These are phyloP conservation scores for Magallana ariakensis DNA, from an alignment of 1,140 invertebrate genomes.

Conservation along the genomic window DNA sequence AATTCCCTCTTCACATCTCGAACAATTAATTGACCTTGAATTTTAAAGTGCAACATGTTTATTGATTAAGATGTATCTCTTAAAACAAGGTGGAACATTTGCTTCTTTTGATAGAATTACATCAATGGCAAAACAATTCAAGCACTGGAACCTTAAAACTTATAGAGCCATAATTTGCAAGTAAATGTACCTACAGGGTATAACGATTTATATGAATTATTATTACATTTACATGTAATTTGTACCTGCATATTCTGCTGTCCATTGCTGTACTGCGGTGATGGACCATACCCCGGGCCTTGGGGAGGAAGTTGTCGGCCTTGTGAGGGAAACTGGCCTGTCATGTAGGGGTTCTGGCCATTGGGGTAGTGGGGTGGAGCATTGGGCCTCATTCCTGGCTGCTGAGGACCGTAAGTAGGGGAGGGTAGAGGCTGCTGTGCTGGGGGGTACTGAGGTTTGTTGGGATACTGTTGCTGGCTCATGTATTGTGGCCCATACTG, in stretches of 20 bases:
- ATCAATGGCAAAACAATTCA: no score
- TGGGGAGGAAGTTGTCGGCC: constrained; percentile 50
- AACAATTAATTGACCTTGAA: no score
- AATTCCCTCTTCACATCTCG: no score
- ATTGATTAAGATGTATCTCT: no score
- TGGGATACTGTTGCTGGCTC: constrained; percentile 68
- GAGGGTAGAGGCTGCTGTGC: constrained; percentile 77
- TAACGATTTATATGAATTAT: no score
- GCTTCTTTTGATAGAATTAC: no score
- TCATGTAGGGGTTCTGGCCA: constrained; percentile 73
- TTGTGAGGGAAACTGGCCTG: constrained; percentile 64
- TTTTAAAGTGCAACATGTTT: no score
- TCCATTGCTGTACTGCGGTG: constrained; percentile 58
- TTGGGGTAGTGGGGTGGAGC: constrained; percentile 69
- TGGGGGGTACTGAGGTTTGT: constrained; percentile 73
- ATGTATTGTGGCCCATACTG: constrained; percentile 64
- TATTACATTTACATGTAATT: background rate
- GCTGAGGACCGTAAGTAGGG: constrained; percentile 73
- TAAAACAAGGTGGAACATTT: no score
- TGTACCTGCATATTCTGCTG: constrained; percentile 54
- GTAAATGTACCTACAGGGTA: no score
- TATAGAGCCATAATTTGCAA: no score
- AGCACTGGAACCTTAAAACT: no score
- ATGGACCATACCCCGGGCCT: constrained; percentile 48
- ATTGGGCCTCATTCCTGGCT: constrained; percentile 70